phyloP scores from a whole-genome alignment of 1,140 invertebrate species.

The Lepidurus packardi region DNA sequence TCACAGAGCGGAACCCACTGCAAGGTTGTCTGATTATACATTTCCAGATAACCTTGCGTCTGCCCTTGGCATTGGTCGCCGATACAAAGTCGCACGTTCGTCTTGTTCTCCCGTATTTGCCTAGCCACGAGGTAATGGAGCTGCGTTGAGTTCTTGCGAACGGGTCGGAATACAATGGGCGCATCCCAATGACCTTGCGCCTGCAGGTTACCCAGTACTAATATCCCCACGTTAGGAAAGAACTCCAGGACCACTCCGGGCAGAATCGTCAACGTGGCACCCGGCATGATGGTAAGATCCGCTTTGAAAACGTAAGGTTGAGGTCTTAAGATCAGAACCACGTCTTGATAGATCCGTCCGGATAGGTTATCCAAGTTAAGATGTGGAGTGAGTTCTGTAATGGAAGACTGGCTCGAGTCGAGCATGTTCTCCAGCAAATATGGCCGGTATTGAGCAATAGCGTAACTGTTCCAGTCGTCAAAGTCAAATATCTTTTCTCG shows the following conservation, averaged over 20 bases:
- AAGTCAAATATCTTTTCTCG: slow-evolving; percentile 91
- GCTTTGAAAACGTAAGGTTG: slow-evolving; percentile 76
- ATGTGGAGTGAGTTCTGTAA: slow-evolving; percentile 49
- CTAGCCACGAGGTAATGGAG: slow-evolving; percentile 28
- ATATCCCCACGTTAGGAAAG: slow-evolving; percentile 90
- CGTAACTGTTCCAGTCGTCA: slow-evolving; percentile 99
- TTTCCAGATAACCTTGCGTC: slow-evolving; percentile 74
- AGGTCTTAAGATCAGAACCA: slow-evolving; percentile 59
- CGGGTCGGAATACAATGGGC: slow-evolving; percentile 78
- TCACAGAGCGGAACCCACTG: slow-evolving; percentile 98
- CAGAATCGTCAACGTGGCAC: slow-evolving; percentile 70
- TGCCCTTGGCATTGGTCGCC: slow-evolving; percentile 42
- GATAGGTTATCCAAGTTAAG: slow-evolving; percentile 65
- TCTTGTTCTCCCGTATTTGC: slow-evolving; percentile 28
- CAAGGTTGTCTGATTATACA: slow-evolving; percentile 87
- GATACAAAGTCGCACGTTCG: slow-evolving; percentile 41
- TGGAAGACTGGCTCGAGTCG: slow-evolving; percentile 66
- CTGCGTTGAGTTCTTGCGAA: slow-evolving; percentile 38
- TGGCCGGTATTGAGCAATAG: slow-evolving; percentile 80
- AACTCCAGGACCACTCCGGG: slow-evolving; percentile 91
- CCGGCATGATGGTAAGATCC: slow-evolving; percentile 96
- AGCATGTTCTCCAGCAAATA: slow-evolving; percentile 72
- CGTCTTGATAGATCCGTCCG: slow-evolving; percentile 70
- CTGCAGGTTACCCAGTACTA: slow-evolving; percentile 86
- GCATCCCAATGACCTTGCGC: slow-evolving; percentile 71